These are phyloP conservation scores for Emydoidea blandingii DNA, from an alignment of 2,797 vertebrate species.

Conservation along the genomic window DNA sequence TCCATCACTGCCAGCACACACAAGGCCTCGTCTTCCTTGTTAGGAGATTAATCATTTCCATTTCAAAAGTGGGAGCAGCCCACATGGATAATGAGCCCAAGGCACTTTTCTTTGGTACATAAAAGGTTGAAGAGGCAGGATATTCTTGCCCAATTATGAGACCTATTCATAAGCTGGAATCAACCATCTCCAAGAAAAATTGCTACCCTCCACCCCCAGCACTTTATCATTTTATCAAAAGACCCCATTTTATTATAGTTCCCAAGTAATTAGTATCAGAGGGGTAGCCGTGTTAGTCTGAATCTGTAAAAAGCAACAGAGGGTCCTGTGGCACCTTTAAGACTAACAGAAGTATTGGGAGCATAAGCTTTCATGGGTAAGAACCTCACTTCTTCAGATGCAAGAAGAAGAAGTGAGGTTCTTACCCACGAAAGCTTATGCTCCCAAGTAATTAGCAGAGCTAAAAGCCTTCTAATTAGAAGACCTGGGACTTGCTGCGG, in stretches of 20 bases:
- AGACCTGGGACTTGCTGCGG: background rate
- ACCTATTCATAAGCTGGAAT: conserved; percentile 17
- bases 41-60: background rate
- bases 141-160: conserved; percentile 9
- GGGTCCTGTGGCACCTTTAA: too few relatives aligned
- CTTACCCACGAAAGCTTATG: too few relatives aligned
- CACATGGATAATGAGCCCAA: fast-evolving
- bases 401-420: too few relatives aligned
- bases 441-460: background rate
- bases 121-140: background rate
- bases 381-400: too few relatives aligned
- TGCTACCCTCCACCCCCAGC: conserved; percentile 10
- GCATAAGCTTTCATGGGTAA: too few relatives aligned
- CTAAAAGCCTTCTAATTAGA: conserved; percentile 38
- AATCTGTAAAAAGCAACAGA: too few relatives aligned
- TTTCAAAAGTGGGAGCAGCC: conserved; percentile 20
- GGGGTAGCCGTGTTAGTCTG: too few relatives aligned
- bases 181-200: background rate
- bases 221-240: conserved; percentile 23
- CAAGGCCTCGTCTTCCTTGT: background rate
- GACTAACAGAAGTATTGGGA: too few relatives aligned
- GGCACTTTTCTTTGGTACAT: background rate
- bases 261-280: background rate
- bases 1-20: background rate
- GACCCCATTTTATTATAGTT: conserved; percentile 13